Evolutionary conservation across 2,888 invertebrate genomes (phyloP).

Genomic region (Drosophila testacea): DNA sequence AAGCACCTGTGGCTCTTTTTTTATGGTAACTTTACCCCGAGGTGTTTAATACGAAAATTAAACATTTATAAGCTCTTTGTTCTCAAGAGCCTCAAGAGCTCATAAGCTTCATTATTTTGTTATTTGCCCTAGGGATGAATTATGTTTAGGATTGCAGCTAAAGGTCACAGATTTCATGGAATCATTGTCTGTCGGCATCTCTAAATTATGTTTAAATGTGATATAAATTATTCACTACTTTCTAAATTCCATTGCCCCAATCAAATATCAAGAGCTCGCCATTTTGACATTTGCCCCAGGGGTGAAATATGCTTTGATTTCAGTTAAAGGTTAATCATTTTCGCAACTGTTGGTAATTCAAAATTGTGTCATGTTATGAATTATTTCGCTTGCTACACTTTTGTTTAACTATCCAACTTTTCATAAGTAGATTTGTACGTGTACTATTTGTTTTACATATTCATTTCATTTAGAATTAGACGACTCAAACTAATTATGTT

Average conservation of each 20-base stretch:
- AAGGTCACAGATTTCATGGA: constrained; percentile 6
- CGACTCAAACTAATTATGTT: too few relatives aligned
- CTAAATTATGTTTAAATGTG: background rate
- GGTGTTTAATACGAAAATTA: constrained; percentile 2
- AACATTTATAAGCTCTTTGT: constrained; percentile 15
- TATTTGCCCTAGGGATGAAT: background rate
- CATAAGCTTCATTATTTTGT: background rate
- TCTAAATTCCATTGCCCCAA: too few relatives aligned
- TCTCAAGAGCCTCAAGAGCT: constrained; percentile 1
- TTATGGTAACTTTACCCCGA: background rate
- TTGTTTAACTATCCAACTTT: background rate
- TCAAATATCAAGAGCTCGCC: too few relatives aligned
- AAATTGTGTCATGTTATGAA: background rate
- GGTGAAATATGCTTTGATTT: too few relatives aligned
- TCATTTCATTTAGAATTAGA: background rate
- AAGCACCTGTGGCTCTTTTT: background rate
- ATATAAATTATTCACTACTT: too few relatives aligned
- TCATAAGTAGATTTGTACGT: background rate
- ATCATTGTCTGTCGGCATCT: background rate
- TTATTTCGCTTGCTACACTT: background rate
- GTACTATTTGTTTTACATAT: background rate
- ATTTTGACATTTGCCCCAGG: too few relatives aligned
- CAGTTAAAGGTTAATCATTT: too few relatives aligned
- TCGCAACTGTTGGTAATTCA: too few relatives aligned
- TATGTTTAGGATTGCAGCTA: background rate